phyloP scores from a whole-genome alignment of 2,797 vertebrate genomes.

The Morus bassanus region DNA sequence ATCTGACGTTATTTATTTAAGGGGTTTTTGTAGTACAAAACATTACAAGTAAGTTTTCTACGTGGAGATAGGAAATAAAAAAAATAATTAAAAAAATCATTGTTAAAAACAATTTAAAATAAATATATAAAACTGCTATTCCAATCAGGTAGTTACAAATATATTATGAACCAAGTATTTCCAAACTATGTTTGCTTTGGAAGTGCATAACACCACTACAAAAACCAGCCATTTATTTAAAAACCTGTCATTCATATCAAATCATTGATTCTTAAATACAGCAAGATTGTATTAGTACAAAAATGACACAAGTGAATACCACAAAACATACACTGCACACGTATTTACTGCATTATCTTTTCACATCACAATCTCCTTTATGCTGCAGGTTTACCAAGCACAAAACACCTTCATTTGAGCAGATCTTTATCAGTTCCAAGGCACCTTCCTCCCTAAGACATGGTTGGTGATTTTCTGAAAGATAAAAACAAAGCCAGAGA shows the following conservation, averaged over 20 bases:
- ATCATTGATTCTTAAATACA: not conserved
- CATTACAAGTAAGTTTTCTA: not conserved
- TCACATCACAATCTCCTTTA: not conserved
- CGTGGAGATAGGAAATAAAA: not conserved
- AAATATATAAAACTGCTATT: not conserved
- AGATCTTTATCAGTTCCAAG: constrained; percentile 70
- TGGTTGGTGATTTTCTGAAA: constrained; percentile 78
- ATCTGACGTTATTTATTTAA: constrained; percentile 23
- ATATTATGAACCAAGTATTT: not conserved
- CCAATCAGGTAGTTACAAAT: not conserved
- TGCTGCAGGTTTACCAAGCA: not conserved
- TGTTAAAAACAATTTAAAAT: not conserved
- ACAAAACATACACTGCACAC: not conserved
- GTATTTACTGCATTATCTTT: not conserved
- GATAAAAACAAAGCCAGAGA: not conserved
- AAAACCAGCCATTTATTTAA: not conserved
- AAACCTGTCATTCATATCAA: not conserved
- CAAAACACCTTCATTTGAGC: not conserved
- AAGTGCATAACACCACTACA: not conserved
- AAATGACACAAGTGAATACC: not conserved
- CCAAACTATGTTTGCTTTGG: not conserved
- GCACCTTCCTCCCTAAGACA: constrained; percentile 77
- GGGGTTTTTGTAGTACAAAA: not conserved
- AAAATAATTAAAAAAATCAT: not conserved
- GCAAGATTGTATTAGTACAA: not conserved